Evolutionary conservation across 2,797 vertebrate species (phyloP).

Genomic region (Sebastes jordani): DNA sequence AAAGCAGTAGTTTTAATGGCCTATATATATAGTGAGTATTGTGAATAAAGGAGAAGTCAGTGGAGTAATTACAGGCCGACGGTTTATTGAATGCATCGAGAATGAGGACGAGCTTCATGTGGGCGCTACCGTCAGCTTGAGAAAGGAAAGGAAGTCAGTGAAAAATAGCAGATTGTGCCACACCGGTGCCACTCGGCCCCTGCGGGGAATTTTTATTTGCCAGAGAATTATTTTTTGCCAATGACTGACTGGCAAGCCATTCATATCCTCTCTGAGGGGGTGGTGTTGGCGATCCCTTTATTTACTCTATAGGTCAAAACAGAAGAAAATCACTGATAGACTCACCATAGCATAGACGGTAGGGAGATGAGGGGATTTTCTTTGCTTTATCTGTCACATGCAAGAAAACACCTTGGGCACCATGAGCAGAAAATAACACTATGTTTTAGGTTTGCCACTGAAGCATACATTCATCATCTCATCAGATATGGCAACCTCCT

Average conservation of each 20-base stretch:
- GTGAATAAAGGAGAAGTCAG: neutral
- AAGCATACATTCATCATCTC: slow-evolving; percentile 10
- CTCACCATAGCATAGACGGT: neutral
- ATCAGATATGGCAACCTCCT: slow-evolving; percentile 23
- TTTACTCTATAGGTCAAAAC: slow-evolving; percentile 40
- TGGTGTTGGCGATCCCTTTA: slow-evolving; percentile 24
- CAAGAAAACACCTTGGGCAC: slow-evolving; percentile 14
- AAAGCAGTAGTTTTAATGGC: slow-evolving; percentile 6
- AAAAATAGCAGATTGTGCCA: slow-evolving; percentile 68
- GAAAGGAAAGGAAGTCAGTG: slow-evolving; percentile 46
- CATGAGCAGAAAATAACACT: slow-evolving; percentile 19
- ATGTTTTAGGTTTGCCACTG: slow-evolving; percentile 10
- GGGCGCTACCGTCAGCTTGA: slow-evolving; percentile 20
- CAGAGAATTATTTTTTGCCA: slow-evolving; percentile 61
- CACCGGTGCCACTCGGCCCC: slow-evolving; percentile 51
- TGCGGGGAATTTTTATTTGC: slow-evolving; percentile 57
- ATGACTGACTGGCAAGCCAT: slow-evolving; percentile 56
- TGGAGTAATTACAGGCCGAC: slow-evolving; percentile 15
- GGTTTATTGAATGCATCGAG: slow-evolving; percentile 3
- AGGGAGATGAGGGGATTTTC: neutral
- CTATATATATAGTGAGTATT: neutral
- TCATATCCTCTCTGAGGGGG: slow-evolving; percentile 41
- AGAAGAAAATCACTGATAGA: slow-evolving; percentile 29
- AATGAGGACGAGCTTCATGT: slow-evolving; percentile 10
- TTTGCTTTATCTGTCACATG: slow-evolving; percentile 20